Percentiles rank a stretch among this genome's conserved stretches.
These are phyloP conservation scores for Scyliorhinus canicula DNA, from an alignment of 2,797 vertebrate genomes.

Conservation along the genomic window DNA sequence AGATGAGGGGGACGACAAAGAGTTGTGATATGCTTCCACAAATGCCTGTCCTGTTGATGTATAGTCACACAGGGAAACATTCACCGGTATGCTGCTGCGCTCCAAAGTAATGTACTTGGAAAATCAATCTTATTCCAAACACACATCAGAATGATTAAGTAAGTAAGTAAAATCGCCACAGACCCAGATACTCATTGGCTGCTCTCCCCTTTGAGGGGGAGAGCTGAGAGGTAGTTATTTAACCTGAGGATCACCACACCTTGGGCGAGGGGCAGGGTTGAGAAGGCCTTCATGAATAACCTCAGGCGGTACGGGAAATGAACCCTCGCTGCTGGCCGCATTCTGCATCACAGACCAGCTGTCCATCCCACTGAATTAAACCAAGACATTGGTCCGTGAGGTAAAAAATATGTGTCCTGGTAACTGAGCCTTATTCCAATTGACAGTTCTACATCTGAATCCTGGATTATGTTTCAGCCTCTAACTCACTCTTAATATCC, in stretches of 20 bases:
- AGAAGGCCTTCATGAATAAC: too few species aligned
- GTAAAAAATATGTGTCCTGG: not conserved
- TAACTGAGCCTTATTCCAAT: not conserved
- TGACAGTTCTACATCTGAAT: not conserved
- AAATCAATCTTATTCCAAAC: not conserved
- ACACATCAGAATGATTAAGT: not conserved
- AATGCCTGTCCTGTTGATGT: not conserved
- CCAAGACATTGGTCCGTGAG: not conserved
- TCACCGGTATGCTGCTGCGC: not conserved
- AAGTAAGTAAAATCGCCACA: too few species aligned
- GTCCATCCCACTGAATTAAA: too few species aligned
- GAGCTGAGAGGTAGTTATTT: too few species aligned
- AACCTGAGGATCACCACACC: too few species aligned
- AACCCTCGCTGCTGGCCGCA: too few species aligned
- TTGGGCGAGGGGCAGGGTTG: too few species aligned
- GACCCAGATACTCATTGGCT: too few species aligned
- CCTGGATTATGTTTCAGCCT: not conserved
- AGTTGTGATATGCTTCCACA: not conserved
- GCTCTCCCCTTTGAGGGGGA: too few species aligned
- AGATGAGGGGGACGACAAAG: not conserved
- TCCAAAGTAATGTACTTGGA: not conserved
- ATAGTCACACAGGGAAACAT: not conserved
- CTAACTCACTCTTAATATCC: not conserved
- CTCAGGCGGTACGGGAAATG: too few species aligned
- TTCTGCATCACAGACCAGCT: too few species aligned